Base-by-base conservation (phyloP, 2,888 invertebrate species). In the Lordiphosa fenestrarum region DNA sequence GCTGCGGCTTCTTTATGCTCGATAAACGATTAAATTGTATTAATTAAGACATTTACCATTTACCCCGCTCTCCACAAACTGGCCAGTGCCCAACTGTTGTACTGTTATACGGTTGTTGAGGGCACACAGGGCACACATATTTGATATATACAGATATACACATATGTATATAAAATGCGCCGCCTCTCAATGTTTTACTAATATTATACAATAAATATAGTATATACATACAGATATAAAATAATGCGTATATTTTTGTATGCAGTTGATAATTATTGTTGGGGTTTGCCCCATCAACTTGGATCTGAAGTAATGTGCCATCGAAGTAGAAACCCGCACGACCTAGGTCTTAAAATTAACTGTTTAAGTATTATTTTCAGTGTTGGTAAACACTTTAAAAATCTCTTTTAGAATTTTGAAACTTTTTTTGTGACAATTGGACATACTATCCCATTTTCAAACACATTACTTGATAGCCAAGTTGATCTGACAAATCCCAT, bases 251-350 rank as follows among this genome's bases (percentile, higher is more conserved):
- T 53, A 54, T 54, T 54, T 54, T 75, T 72, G 56, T 72, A 75
- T 75, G 53, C 76, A 72, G 66, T 62, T 66, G 46, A 72, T 59
- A 72, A 74, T 61, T 58, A 74, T 58, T 56, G 2, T 19, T 19
- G 2, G 19, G 19, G 19, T 19, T 19, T 19, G 3, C 2, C 19
- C 1, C 19, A 0, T 19, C 19, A 19, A 19, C 19, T 19, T 19
- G 19, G 19, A 4, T 19, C 1, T 19, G 3, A 19, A 19, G 19
- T 19, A 19, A 19, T 19, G 3, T 19, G 3, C 4, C 4, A 19
- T 19, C 19, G 3, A 19, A 19, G 4, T 2, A 19, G 1, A 19
- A 19, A 3, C 19, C 2, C 19, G 2, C 19, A 19, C 19, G 19
- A 3, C 19, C 19, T 4, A 19, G 19, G 4, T 19, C 19, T 4